These are phyloP conservation scores for Platycheirus albimanus DNA, from an alignment of 2,888 invertebrate species.

Conservation along the genomic window DNA sequence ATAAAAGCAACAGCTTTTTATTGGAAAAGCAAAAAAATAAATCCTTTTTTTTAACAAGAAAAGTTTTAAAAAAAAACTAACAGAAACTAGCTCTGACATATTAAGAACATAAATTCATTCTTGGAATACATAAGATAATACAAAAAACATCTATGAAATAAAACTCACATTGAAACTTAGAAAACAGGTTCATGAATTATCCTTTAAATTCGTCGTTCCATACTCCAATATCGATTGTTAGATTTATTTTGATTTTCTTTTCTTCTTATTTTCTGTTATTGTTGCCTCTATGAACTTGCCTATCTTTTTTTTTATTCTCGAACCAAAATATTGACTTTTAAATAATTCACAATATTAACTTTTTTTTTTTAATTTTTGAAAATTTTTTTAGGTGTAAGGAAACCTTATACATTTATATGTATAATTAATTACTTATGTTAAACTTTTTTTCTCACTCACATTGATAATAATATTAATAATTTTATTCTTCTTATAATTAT, in stretches of 20 bases:
- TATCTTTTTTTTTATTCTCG: conserved; percentile 9
- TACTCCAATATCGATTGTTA: conserved; percentile 65
- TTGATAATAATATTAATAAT: conserved; percentile 31
- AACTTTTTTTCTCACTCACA: conserved; percentile 63
- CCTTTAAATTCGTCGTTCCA: conserved; percentile 69
- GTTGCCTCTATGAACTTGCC: not conserved
- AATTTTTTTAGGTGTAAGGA: conserved; percentile 43
- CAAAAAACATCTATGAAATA: not conserved
- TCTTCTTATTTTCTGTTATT: too few relatives aligned
- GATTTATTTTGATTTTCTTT: not conserved
- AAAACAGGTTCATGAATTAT: conserved; percentile 61
- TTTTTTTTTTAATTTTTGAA: conserved; percentile 38
- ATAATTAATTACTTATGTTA: conserved; percentile 34
- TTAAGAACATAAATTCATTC: not conserved
- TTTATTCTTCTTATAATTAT: conserved; percentile 47
- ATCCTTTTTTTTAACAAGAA: too few relatives aligned
- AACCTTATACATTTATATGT: conserved; percentile 54
- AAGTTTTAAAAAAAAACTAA: too few relatives aligned
- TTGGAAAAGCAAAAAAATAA: too few relatives aligned
- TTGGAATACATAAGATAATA: not conserved
- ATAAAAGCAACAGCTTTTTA: not conserved
- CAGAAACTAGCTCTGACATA: too few relatives aligned
- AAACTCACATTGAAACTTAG: conserved; percentile 60
- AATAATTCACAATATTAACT: conserved; percentile 35
- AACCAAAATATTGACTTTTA: conserved; percentile 42